Percentiles rank a stretch among this genome's conserved stretches.
phyloP scores from a whole-genome alignment of 2,888 invertebrate species.

The Erebia palarica region DNA sequence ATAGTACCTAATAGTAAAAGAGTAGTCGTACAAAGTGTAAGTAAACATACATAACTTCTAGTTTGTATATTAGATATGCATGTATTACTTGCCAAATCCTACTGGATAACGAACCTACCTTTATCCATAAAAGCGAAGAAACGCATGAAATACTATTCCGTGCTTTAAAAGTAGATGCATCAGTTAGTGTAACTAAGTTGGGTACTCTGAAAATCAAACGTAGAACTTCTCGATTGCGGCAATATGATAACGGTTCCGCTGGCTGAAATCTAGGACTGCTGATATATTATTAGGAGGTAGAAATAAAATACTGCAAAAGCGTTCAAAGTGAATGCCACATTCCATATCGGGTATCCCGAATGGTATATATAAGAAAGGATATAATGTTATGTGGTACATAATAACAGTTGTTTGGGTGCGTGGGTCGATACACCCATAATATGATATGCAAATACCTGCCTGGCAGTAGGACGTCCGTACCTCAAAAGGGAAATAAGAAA shows the following conservation, averaged over 20 bases:
- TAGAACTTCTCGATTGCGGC: background rate
- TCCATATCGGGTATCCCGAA: constrained; percentile 10
- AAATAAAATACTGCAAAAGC: constrained; percentile 5
- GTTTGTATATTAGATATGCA: too few species aligned
- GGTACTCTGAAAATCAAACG: background rate
- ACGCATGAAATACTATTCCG: too few species aligned
- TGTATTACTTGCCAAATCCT: too few species aligned
- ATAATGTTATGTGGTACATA: constrained; percentile 27
- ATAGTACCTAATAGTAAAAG: too few species aligned
- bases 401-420: constrained; percentile 44
- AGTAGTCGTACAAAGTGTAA: too few species aligned
- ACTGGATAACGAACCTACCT: too few species aligned
- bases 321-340: constrained; percentile 1
- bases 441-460: constrained; percentile 67
- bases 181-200: background rate
- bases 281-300: background rate
- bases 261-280: background rate
- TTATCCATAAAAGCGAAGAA: too few species aligned
- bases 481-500: constrained; percentile 75
- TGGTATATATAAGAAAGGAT: constrained; percentile 21
- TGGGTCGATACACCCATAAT: constrained; percentile 48
- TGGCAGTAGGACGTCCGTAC: constrained; percentile 74
- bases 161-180: too few species aligned
- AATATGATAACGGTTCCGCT: background rate
- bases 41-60: too few species aligned